Conservation (phyloP, 2,113 vertebrate species). For the Cinclus mexicanus region DNA sequence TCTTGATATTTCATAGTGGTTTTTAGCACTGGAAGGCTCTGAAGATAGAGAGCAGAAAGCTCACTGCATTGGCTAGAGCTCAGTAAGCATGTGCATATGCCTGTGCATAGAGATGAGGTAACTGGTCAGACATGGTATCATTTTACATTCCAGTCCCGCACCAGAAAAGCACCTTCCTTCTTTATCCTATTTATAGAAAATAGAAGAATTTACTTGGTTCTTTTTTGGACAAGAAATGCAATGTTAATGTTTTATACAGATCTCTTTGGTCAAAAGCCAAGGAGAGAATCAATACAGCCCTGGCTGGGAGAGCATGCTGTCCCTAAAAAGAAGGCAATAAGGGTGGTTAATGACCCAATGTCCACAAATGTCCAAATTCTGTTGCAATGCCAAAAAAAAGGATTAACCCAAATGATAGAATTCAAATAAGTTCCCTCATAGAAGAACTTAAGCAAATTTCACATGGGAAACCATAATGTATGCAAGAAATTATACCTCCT, state of each 20-base stretch:
- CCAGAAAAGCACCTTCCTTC: slow-evolving; percentile 7
- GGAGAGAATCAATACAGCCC: background rate
- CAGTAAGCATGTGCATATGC: background rate
- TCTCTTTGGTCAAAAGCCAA: background rate
- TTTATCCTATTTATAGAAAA: background rate
- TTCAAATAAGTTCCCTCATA: background rate
- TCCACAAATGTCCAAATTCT: background rate
- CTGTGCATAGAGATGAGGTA: background rate
- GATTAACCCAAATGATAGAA: background rate
- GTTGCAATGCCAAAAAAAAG: background rate
- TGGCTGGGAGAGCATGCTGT: background rate
- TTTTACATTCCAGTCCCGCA: background rate
- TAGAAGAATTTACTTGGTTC: background rate
- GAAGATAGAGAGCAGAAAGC: background rate
- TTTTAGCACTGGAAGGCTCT: background rate
- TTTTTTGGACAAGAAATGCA: background rate
- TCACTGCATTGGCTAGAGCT: background rate
- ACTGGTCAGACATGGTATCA: background rate
- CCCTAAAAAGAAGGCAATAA: background rate
- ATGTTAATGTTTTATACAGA: background rate
- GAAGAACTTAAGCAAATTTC: background rate
- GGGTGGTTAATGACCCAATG: background rate
- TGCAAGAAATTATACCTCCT: background rate
- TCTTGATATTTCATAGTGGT: background rate
- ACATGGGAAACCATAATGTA: background rate